A percentile compares a stretch with the other conserved stretches of the same genome.
These are phyloP conservation scores for Malacosoma neustria DNA, from an alignment of 2,888 invertebrate species.

Conservation along the genomic window DNA sequence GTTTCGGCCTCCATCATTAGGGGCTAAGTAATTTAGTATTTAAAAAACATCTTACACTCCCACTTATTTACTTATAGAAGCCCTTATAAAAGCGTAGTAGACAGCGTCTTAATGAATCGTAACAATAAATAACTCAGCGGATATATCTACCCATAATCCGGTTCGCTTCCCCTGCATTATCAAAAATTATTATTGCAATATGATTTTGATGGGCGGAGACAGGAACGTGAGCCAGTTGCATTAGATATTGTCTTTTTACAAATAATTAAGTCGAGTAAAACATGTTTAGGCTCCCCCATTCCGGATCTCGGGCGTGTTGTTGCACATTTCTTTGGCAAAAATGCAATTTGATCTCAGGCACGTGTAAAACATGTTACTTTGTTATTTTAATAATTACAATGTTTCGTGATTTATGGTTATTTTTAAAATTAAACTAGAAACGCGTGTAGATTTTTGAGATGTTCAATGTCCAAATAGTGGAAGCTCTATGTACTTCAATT, in stretches of 20 bases:
- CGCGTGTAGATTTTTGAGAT: too few relatives aligned
- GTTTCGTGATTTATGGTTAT: too few relatives aligned
- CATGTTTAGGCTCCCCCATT: conserved; percentile 42
- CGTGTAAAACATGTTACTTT: conserved; percentile 51
- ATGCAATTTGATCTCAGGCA: conserved; percentile 56
- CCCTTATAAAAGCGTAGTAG: too few relatives aligned
- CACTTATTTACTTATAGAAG: too few relatives aligned
- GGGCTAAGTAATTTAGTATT: too few relatives aligned
- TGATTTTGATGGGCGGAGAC: conserved; percentile 47
- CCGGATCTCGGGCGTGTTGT: conserved; percentile 38
- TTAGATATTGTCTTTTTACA: conserved; percentile 55
- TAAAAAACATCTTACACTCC: too few relatives aligned
- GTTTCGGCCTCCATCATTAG: conserved; percentile 42
- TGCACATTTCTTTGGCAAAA: conserved; percentile 47
- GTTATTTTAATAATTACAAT: conserved; percentile 53
- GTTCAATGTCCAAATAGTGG: too few relatives aligned
- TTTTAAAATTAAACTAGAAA: too few relatives aligned
- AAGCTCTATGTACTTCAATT: too few relatives aligned
- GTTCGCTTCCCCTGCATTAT: conserved; percentile 55
- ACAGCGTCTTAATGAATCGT: too few relatives aligned
- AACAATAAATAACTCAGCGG: conserved; percentile 27
- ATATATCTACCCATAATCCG: conserved; percentile 60
- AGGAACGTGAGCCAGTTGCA: conserved; percentile 47
- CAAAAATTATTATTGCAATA: conserved; percentile 66
- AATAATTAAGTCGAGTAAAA: conserved; percentile 47